These are phyloP conservation scores for Pipistrellus pipistrellus DNA, from an alignment of 2,797 vertebrate genomes.

Conservation along the genomic window DNA sequence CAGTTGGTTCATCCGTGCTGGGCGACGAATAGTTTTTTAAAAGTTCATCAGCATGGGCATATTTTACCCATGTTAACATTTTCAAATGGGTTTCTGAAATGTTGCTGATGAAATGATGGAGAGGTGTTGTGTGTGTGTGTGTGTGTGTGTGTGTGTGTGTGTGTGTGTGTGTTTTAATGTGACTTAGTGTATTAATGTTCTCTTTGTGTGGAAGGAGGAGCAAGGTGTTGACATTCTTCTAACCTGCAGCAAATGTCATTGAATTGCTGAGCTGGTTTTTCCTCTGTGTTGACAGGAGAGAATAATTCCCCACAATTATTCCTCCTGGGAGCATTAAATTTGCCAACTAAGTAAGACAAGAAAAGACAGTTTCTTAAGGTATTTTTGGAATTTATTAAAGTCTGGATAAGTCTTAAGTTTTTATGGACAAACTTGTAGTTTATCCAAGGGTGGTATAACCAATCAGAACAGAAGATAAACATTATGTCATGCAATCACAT, in stretches of 20 bases:
- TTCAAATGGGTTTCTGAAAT: constrained; percentile 53
- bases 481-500: background rate
- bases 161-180: background rate
- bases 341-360: constrained; percentile 73
- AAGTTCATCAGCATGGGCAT: background rate
- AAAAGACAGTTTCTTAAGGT: constrained; percentile 68
- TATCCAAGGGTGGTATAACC: background rate
- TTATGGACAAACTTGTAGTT: background rate
- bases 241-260: constrained; percentile 62
- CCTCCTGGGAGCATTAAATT: constrained; percentile 73
- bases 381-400: constrained; percentile 63
- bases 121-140: background rate
- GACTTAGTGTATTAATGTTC: constrained; percentile 49
- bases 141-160: too few relatives aligned
- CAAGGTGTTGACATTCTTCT: constrained; percentile 46
- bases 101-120: background rate
- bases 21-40: constrained; percentile 35
- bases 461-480: background rate
- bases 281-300: constrained; percentile 69
- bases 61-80: constrained; percentile 30
- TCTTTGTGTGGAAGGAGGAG: constrained; percentile 65
- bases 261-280: constrained; percentile 73
- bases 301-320: constrained; percentile 74
- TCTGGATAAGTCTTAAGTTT: constrained; percentile 50
- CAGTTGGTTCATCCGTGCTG: constrained; percentile 70